Evolutionary conservation across 2,888 invertebrate genomes (phyloP).

Genomic region (Drosophila ustulata): DNA sequence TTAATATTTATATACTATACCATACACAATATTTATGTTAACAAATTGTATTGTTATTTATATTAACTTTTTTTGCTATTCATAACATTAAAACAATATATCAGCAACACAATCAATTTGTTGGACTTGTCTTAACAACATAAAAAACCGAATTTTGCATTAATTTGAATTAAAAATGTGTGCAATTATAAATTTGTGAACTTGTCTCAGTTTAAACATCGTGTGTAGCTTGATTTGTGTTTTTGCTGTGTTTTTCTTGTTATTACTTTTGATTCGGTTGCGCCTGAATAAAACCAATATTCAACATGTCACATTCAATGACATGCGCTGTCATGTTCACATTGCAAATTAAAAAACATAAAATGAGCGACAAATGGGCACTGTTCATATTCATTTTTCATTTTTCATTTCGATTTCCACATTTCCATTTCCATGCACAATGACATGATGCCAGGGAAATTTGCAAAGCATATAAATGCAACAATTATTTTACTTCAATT

Average conservation of each 20-base stretch:
- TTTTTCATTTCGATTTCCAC: not conserved
- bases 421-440: not conserved
- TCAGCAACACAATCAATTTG: too few species aligned
- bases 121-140: too few species aligned
- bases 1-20: too few species aligned
- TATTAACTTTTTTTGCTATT: too few species aligned
- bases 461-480: not conserved
- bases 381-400: not conserved
- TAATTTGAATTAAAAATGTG: too few species aligned
- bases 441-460: too few species aligned
- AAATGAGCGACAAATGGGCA: not conserved
- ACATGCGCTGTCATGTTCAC: constrained; percentile 5
- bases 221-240: not conserved
- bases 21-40: too few species aligned
- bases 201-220: not conserved
- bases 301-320: constrained; percentile 11
- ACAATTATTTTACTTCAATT: not conserved
- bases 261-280: constrained; percentile 4
- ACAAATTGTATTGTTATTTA: too few species aligned
- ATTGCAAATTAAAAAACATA: constrained; percentile 10
- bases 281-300: constrained; percentile 20
- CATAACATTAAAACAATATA: too few species aligned
- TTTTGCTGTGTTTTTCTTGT: not conserved
- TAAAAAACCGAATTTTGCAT: too few species aligned
- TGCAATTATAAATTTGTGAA: too few species aligned